Evolutionary conservation across 1,140 invertebrate species (phyloP).

Genomic region (Mycetomoellerius zeteki): DNA sequence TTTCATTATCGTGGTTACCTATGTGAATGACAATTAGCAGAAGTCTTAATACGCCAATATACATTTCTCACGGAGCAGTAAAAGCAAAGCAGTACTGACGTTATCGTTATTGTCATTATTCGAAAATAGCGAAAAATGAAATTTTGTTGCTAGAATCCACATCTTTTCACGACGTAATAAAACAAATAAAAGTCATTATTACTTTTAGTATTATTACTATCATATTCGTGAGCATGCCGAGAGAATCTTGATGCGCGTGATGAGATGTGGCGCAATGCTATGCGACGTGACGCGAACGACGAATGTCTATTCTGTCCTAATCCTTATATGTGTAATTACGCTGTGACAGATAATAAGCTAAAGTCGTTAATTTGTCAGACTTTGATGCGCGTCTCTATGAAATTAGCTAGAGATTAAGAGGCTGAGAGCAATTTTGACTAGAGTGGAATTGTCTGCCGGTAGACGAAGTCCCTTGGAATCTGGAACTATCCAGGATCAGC

Average conservation of each 20-base stretch:
- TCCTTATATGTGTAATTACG: conserved; percentile 60
- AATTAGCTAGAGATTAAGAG: conserved; percentile 67
- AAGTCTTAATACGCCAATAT: background rate
- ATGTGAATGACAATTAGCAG: background rate
- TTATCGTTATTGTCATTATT: conserved; percentile 35
- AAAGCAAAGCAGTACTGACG: background rate
- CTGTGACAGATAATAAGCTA: conserved; percentile 64
- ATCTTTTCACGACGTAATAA: conserved; percentile 5
- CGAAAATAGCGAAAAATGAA: conserved; percentile 30
- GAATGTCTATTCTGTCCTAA: conserved; percentile 28
- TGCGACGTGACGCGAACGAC: background rate
- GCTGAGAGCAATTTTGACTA: conserved; percentile 67
- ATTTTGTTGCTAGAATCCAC: background rate
- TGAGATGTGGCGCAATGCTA: background rate
- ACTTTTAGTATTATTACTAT: conserved; percentile 43
- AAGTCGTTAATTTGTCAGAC: conserved; percentile 68
- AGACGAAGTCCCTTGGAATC: conserved; percentile 56
- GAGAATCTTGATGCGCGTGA: conserved; percentile 11
- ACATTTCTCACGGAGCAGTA: background rate
- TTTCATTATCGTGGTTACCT: background rate
- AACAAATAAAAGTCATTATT: conserved; percentile 49
- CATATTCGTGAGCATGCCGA: background rate
- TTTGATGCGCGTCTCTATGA: conserved; percentile 74
- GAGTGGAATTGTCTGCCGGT: conserved; percentile 54
- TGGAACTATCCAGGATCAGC: conserved; percentile 70